These are phyloP conservation scores for Anser brachyrhynchus DNA, from an alignment of 2,113 vertebrate genomes.

Conservation along the genomic window DNA sequence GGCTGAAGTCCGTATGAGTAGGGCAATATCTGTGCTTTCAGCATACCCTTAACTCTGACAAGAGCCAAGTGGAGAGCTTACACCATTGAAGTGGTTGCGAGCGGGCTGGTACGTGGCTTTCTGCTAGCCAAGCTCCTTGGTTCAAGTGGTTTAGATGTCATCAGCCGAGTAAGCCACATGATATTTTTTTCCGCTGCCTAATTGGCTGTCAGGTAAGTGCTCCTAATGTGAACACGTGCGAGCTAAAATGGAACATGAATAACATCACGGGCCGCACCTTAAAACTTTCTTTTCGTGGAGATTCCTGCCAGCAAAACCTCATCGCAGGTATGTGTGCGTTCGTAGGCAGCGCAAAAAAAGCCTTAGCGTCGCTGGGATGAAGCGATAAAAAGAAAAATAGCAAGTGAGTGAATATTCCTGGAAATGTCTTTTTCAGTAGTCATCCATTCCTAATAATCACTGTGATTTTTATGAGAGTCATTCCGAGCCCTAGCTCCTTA, in stretches of 20 bases:
- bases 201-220: background rate
- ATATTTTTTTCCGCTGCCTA: background rate
- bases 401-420: background rate
- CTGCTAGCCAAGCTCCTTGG: background rate
- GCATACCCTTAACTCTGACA: background rate
- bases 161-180: background rate
- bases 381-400: background rate
- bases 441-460: conserved; percentile 27
- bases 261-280: background rate
- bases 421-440: background rate
- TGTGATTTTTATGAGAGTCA: conserved; percentile 21
- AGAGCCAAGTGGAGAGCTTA: background rate
- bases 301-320: background rate
- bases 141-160: conserved; percentile 7
- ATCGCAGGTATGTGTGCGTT: accelerated
- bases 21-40: background rate
- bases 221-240: background rate
- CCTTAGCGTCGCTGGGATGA: background rate
- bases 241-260: background rate
- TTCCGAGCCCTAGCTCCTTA: background rate
- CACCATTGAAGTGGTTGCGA: background rate
- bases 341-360: background rate
- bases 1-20: background rate
- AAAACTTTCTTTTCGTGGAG: background rate
- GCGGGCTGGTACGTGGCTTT: background rate